phyloP scores from a whole-genome alignment of 2,113 vertebrate species.

The Egretta garzetta region DNA sequence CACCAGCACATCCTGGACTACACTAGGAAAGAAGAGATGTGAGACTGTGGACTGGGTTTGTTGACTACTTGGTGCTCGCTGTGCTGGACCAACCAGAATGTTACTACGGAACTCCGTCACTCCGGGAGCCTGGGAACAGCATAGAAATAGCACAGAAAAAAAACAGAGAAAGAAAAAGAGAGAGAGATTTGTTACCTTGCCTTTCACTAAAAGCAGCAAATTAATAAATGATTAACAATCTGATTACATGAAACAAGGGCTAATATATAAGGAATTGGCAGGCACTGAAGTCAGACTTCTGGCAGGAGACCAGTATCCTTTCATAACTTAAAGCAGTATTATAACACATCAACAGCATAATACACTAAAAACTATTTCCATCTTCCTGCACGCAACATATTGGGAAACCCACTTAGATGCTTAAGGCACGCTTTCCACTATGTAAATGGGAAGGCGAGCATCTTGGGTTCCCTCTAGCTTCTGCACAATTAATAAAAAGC shows the following conservation, averaged over 20 bases:
- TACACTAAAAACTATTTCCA: background rate
- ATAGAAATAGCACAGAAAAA: slow-evolving; percentile 15
- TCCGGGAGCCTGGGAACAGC: slow-evolving; percentile 77
- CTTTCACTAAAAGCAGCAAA: slow-evolving; percentile 35
- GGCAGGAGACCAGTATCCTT: slow-evolving; percentile 8
- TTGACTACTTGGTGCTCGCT: slow-evolving; percentile 70
- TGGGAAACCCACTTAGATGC: background rate
- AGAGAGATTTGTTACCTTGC: slow-evolving; percentile 55
- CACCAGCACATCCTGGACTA: slow-evolving; percentile 74
- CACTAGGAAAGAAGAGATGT: slow-evolving; percentile 74
- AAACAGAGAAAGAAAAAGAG: background rate
- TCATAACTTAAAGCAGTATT: background rate
- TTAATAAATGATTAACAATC: slow-evolving; percentile 47
- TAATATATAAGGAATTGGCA: background rate
- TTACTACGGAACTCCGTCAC: slow-evolving; percentile 80
- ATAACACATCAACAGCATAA: background rate
- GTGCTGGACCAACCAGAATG: slow-evolving; percentile 77
- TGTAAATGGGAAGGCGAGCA: background rate
- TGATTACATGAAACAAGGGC: slow-evolving; percentile 22
- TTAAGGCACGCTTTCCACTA: background rate
- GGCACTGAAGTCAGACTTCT: slow-evolving; percentile 16
- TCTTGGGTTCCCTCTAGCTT: background rate
- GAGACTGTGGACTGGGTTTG: slow-evolving; percentile 61
- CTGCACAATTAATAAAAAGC: background rate
- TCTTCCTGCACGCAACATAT: background rate